These are phyloP conservation scores for Hoplodrina ambigua DNA, from an alignment of 2,888 invertebrate genomes.

Conservation along the genomic window DNA sequence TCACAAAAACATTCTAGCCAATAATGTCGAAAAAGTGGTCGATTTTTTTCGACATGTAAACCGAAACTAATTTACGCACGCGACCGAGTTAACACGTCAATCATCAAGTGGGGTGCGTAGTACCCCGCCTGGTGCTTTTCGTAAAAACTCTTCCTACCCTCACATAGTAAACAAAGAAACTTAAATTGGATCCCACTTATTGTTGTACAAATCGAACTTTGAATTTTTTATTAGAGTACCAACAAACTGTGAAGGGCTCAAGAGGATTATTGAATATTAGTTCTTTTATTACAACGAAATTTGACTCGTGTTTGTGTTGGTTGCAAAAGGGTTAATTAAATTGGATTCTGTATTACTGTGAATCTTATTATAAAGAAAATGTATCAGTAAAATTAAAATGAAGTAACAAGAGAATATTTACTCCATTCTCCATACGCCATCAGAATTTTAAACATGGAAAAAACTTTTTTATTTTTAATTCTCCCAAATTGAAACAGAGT, in stretches of 20 bases:
- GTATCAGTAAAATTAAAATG: too few species aligned
- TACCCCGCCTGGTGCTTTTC: conserved; percentile 61
- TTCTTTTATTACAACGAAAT: conserved; percentile 50
- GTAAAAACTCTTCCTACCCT: conserved; percentile 71
- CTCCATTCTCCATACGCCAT: neutral
- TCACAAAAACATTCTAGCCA: neutral
- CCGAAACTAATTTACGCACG: conserved; percentile 63
- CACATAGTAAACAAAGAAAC: conserved; percentile 73
- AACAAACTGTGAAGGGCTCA: conserved; percentile 52
- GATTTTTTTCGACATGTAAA: conserved; percentile 57
- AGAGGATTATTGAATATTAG: conserved; percentile 58
- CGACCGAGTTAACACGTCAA: conserved; percentile 71
- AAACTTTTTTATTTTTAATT: neutral
- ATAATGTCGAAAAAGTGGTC: neutral
- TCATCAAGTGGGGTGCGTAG: conserved; percentile 67
- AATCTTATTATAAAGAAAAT: neutral
- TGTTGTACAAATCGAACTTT: conserved; percentile 73
- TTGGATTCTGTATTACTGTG: conserved; percentile 2
- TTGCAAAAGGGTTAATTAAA: conserved; percentile 43
- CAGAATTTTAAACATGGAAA: neutral
- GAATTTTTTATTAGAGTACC: conserved; percentile 74
- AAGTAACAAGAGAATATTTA: too few species aligned
- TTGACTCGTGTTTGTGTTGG: conserved; percentile 31
- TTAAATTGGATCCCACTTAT: conserved; percentile 77
- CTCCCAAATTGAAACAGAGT: conserved; percentile 48